A percentile compares a stretch with the other conserved stretches of the same genome.
phyloP scores from a whole-genome alignment of 2,113 vertebrate genomes.

The Hyla sarda region DNA sequence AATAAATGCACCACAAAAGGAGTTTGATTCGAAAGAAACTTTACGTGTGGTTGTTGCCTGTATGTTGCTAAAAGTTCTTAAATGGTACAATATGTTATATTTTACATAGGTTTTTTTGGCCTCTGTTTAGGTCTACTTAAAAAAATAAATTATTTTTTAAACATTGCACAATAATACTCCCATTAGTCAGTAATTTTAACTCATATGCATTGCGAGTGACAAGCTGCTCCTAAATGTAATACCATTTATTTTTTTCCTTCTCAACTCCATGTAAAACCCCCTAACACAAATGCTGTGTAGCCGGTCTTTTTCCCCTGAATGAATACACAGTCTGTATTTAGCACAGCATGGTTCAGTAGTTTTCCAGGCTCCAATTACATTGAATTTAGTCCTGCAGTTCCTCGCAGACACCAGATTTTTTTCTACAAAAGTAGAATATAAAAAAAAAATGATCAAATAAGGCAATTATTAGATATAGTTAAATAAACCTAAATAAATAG shows the following conservation, averaged over 20 bases:
- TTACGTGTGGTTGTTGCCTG: no score
- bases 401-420: background rate
- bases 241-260: background rate
- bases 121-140: no score
- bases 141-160: no score
- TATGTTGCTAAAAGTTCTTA: no score
- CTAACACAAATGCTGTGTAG: background rate
- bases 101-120: no score
- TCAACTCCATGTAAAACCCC: background rate
- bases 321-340: constrained; percentile 21
- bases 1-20: no score
- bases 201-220: background rate
- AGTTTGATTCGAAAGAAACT: no score
- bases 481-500: background rate
- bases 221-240: background rate
- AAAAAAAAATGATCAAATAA: background rate
- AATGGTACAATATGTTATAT: no score
- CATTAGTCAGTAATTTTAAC: background rate
- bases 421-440: background rate
- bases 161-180: background rate
- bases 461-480: background rate
- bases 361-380: constrained; percentile 26
- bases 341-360: background rate
- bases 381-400: constrained; percentile 3
- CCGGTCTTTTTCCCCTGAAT: background rate